Evolutionary conservation across 2,797 vertebrate genomes (phyloP), one percentile per base, ranked within the genome.

Genomic region (Todus mexicanus): DNA sequence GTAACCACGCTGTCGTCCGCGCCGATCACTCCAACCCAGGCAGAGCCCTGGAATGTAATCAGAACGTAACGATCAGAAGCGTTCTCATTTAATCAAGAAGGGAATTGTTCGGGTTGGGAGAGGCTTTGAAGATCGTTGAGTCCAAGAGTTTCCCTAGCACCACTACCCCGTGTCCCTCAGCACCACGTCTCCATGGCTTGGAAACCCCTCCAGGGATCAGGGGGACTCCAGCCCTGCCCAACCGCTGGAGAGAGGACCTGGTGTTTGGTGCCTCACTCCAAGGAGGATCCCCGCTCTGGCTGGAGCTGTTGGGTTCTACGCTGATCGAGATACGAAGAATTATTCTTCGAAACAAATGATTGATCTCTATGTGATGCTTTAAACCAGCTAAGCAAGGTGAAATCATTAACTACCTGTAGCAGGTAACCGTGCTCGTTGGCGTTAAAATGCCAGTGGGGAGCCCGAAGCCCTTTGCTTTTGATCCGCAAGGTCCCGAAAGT

Each of bases 361-460:
- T n/a, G n/a, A n/a, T 9, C 48, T 5, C 15, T 2, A 16, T 19
- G 11, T 8, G 15, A 40, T 43, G 35, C 37, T 74, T 43, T 61
- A 43, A 37, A 33, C 51, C 29, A 12, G 20, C 4, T 10, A 27
- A 23, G n/a, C 29, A 20, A 90, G n/a, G 29, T 48, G 38, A 43
- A 53, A 26, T 10, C 17, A 56, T 20, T 35, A 12, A 19, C 43
- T 96, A 98, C 97, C 97, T 97, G 96, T 8, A 86, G 35, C 10
- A 97, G 76, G 61, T 92, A 98, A 27, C 97, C 97, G 0, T 97
- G 97, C 31, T 98, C 96, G 1, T 98, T 97, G 48, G 97, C 97
- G 38, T 96, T 97, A 70, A 97, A 97, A 66, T 97, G 97, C 97
- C 98, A 98, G 10, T 97, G 97, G 56, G 97, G 97, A 19, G 74